Conservation (phyloP, 1,140 invertebrate genomes). For the Drosophila navojoa region DNA sequence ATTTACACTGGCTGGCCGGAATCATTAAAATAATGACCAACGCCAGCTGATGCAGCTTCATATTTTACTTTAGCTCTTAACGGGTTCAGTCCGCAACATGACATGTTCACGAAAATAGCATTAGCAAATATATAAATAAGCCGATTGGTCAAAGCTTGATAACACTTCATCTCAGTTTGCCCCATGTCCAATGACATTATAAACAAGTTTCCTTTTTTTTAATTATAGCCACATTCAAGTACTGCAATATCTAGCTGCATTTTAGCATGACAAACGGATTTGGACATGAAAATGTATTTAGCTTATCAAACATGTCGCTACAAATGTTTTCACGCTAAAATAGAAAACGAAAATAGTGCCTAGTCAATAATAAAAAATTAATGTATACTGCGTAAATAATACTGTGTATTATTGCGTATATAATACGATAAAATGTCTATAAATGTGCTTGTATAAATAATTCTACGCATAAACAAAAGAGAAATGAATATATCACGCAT, state of each 20-base stretch:
- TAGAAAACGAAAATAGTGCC: not conserved
- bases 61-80: not conserved
- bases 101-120: not conserved
- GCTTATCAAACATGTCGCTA: no score
- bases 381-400: conserved; percentile 26
- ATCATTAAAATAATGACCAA: conserved; percentile 34
- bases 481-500: no score
- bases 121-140: not conserved
- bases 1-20: conserved; percentile 2
- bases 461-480: no score
- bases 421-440: not conserved
- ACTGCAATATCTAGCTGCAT: no score
- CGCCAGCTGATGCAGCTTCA: conserved; percentile 32
- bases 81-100: not conserved
- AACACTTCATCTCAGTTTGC: conserved; percentile 2
- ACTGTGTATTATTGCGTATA: conserved; percentile 25
- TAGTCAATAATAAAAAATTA: conserved; percentile 23
- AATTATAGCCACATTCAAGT: no score
- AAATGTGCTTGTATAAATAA: no score
- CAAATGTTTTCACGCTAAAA: conserved; percentile 1
- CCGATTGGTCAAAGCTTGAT: conserved; percentile 49
- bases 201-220: no score
- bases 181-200: not conserved
- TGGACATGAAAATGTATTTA: no score
- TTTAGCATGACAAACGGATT: no score